Evolutionary conservation across 2,113 vertebrate species (phyloP).

Genomic region (Callospermophilus lateralis): DNA sequence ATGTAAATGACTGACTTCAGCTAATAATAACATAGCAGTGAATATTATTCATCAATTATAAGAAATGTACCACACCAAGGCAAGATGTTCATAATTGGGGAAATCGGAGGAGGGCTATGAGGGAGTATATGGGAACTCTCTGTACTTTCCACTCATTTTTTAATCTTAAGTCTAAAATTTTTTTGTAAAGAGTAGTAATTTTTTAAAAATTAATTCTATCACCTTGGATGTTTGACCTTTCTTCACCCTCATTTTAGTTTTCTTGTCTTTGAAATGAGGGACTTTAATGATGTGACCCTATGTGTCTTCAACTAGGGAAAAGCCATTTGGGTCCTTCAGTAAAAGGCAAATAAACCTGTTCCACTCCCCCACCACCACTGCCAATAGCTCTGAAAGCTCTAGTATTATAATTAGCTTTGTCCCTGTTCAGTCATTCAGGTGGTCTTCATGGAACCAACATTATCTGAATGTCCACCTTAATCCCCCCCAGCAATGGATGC

Average conservation of each 20-base stretch:
- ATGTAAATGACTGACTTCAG: background rate
- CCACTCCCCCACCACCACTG: no score
- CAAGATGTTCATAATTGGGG: background rate
- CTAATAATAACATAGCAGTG: background rate
- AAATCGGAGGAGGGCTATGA: background rate
- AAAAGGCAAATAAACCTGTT: background rate
- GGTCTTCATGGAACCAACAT: background rate
- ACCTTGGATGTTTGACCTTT: background rate
- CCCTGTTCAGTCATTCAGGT: background rate
- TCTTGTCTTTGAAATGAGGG: background rate
- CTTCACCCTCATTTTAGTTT: background rate
- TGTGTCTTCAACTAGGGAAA: background rate
- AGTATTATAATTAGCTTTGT: background rate
- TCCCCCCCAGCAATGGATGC: background rate
- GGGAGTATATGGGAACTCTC: background rate
- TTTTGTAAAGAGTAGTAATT: background rate
- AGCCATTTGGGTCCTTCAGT: no score
- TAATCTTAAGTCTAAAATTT: background rate
- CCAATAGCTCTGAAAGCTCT: background rate
- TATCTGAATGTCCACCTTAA: background rate
- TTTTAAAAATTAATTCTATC: background rate
- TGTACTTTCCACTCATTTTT: conserved; percentile 1
- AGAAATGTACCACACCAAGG: background rate
- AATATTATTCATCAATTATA: background rate
- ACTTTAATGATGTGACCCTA: background rate